Evolutionary conservation across 2,113 vertebrate species (phyloP), one percentile per base, ranked within the genome.

Genomic region (Nettapus auritus): DNA sequence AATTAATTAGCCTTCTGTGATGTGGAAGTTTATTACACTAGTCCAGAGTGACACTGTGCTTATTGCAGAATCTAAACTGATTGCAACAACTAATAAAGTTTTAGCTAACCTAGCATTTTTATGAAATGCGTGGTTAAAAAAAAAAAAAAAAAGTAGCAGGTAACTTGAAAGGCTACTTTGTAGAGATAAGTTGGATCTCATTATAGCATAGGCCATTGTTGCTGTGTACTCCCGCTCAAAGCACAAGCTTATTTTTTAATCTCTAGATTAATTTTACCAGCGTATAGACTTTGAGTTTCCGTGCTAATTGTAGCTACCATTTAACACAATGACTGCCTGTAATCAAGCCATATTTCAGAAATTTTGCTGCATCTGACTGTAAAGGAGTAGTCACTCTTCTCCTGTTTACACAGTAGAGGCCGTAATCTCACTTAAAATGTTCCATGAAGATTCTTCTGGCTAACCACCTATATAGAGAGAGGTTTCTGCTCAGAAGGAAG

Each of bases 11-110:
- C 22, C 70, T 68, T 20, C 48, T 46, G 40, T 9, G 13, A 10
- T 29, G 8, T 7, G 8, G 17, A 57, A 12, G 3, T 12, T 82
- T 66, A 26, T 53, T 89, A 1, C 20, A 2, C 0, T 25, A 53
- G 20, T 6, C 25, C 9, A 9, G 13, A 34, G n/a, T 36, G 42
- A 60, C 55, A 15, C 8, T 7, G 8, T 16, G 8, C 31, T 17
- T 44, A 4, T 42, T 76, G 44, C 13, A 79, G 19, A 34, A 5
- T 15, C 29, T 36, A 3, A 21, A 21, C 10, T 14, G 38, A 22
- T 0, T 4, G 36, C 31, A 44, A 0, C 42, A 48, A 42, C 13
- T 23, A 36, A 29, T 10, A 14, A 29, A 16, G 20, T 6, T 28
- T 44, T 56, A 85, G 60, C 8, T 21, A 50, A 64, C 46, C 2